Conservation (phyloP, 2,113 vertebrate species). For the Antechinus stuartii region DNA sequence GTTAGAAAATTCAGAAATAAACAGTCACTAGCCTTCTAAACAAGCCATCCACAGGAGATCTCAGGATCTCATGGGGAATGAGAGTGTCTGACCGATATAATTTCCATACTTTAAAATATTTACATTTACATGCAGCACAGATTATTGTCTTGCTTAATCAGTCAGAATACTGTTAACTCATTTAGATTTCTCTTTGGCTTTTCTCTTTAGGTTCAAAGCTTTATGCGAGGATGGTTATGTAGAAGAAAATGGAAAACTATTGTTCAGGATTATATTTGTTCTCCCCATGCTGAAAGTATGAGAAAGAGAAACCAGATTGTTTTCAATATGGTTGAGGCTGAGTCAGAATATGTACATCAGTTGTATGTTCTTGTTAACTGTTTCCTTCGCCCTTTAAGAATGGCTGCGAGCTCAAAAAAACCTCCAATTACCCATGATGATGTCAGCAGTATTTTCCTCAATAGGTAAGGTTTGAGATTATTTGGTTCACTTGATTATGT, state of each 20-base stretch:
- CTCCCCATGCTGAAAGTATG: slow-evolving; percentile 99
- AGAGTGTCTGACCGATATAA: not conserved
- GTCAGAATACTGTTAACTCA: not conserved
- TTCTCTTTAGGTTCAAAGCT: slow-evolving; percentile 94
- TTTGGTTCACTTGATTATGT: not conserved
- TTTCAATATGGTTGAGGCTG: slow-evolving; percentile 99
- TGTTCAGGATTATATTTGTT: slow-evolving; percentile 99
- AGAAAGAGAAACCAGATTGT: slow-evolving; percentile 99
- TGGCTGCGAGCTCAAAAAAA: slow-evolving; percentile 99
- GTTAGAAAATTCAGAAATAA: not conserved
- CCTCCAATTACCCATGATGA: slow-evolving; percentile 96
- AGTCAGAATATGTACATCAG: slow-evolving; percentile 97
- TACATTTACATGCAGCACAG: not conserved
- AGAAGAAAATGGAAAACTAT: slow-evolving; percentile 99
- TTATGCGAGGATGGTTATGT: slow-evolving; percentile 98
- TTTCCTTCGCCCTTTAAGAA: slow-evolving; percentile 95
- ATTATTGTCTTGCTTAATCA: not conserved
- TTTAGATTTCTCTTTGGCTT: slow-evolving; percentile 10
- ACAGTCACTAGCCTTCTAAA: not conserved
- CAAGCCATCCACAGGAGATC: not conserved
- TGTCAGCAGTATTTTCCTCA: slow-evolving; percentile 98
- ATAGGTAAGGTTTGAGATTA: slow-evolving; percentile 88
- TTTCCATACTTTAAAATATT: not conserved
- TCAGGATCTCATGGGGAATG: not conserved
- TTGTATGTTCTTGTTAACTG: slow-evolving; percentile 96